Evolutionary conservation across 2,888 invertebrate genomes (phyloP), one percentile per base, ranked within the genome.

Genomic region (Ecliptopera silaceata): DNA sequence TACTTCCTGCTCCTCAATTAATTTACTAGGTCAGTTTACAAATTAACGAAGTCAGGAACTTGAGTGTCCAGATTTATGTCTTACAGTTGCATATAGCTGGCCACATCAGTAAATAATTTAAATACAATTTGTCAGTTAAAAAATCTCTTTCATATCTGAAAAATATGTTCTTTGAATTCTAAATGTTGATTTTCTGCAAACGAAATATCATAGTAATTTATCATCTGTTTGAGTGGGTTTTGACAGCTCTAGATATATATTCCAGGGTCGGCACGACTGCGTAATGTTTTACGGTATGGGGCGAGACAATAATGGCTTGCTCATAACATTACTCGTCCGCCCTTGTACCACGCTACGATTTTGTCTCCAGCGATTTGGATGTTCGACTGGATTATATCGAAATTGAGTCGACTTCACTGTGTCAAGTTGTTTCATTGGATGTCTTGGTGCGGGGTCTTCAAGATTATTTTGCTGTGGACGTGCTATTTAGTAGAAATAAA

Each of bases 201-300:
- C 17, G 46, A 34, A 52, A 50, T 58, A 56, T 64, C 45, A 44
- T 36, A 4, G 2, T 39, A 60, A 54, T 66, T 59, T 59, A 63
- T 66, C 61, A 63, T 64, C 48, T 54, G 62, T 66, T 69, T 59
- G 66, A 70, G 70, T 48, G 62, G 82, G 82, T 83, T 80, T 77
- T 79, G 72, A 73, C 89, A 85, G 79, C 90, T 89, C 88, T 65
- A 68, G 74, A 76, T 80, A 71, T 76, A 80, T 84, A 73, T 73
- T 67, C 72, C 75, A 74, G 79, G 80, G 80, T 79, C 82, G 83
- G 80, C 76, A 81, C 83, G 80, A 83, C 88, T 90, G 82, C 86
- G 88, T 90, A 89, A 90, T 90, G 89, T 87, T 91, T 90, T 91
- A 91, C 90, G 90, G 90, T 89, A 91, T 91, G 87, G 89, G 86